Conservation (phyloP, 2,888 invertebrate species). For the Amphipyra tragopoginis region DNA sequence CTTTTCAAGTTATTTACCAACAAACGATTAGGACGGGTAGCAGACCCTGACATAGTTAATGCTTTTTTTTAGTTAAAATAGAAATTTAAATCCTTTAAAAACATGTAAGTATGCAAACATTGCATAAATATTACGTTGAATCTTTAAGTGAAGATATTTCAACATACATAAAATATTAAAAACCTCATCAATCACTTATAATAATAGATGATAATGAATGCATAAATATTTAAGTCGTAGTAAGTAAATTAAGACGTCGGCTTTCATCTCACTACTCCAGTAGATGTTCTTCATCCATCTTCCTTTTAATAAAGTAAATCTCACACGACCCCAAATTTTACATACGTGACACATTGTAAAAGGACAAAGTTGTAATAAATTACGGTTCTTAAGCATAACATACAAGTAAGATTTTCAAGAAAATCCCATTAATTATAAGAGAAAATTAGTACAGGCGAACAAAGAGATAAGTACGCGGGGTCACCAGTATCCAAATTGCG, state of each 20-base stretch:
- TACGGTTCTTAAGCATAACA: constrained; percentile 22
- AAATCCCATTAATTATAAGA: constrained; percentile 41
- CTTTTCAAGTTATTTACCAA: too few relatives aligned
- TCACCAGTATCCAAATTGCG: too few relatives aligned
- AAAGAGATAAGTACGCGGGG: too few relatives aligned
- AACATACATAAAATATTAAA: constrained; percentile 23
- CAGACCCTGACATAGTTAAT: too few relatives aligned
- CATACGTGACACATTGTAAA: constrained; percentile 29
- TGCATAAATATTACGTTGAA: constrained; percentile 1
- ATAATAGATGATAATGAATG: constrained; percentile 14
- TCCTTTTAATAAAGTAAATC: constrained; percentile 28
- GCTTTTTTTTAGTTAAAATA: too few relatives aligned
- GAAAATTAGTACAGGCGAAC: constrained; percentile 17
- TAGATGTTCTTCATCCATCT: constrained; percentile 34
- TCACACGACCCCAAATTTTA: constrained; percentile 26
- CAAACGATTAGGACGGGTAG: too few relatives aligned
- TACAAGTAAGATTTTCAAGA: constrained; percentile 3
- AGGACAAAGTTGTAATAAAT: constrained; percentile 40
- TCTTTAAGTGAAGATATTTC: neutral
- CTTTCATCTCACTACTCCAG: constrained; percentile 18
- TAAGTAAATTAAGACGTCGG: constrained; percentile 4
- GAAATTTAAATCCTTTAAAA: neutral
- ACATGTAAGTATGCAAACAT: neutral
- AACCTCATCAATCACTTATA: constrained; percentile 16
- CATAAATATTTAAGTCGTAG: constrained; percentile 15